phyloP scores from a whole-genome alignment of 2,888 invertebrate genomes.

The Tachina fera region DNA sequence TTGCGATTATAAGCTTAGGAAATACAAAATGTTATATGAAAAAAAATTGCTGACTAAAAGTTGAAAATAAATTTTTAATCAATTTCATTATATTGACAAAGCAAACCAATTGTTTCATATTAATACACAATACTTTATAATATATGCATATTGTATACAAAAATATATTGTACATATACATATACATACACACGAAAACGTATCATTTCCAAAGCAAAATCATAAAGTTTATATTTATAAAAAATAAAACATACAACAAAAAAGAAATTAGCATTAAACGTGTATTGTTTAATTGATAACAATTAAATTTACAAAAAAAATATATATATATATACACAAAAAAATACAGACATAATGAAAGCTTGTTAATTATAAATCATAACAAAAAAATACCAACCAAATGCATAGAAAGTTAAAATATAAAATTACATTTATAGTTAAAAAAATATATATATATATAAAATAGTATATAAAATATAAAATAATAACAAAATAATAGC shows the following conservation, averaged over 20 bases:
- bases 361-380: conserved; percentile 67
- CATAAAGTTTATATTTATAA: conserved; percentile 52
- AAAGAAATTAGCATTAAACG: conserved; percentile 8
- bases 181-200: conserved; percentile 50
- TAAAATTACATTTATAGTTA: conserved; percentile 34
- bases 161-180: no score
- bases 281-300: conserved; percentile 58
- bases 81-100: conserved; percentile 24
- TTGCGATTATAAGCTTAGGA: not conserved
- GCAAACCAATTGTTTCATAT: conserved; percentile 51
- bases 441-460: not conserved
- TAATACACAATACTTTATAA: not conserved
- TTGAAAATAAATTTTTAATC: conserved; percentile 13
- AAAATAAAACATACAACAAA: not conserved
- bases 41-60: not conserved
- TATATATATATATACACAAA: conserved; percentile 4
- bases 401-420: conserved; percentile 52
- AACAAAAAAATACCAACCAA: conserved; percentile 20
- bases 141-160: no score
- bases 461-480: not conserved
- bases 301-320: conserved; percentile 48
- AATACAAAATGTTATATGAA: conserved; percentile 1
- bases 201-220: conserved; percentile 63
- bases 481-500: not conserved
- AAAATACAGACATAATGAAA: conserved; percentile 16